phyloP scores from a whole-genome alignment of 2,797 vertebrate species.

The Micropoecilia bifurca region DNA sequence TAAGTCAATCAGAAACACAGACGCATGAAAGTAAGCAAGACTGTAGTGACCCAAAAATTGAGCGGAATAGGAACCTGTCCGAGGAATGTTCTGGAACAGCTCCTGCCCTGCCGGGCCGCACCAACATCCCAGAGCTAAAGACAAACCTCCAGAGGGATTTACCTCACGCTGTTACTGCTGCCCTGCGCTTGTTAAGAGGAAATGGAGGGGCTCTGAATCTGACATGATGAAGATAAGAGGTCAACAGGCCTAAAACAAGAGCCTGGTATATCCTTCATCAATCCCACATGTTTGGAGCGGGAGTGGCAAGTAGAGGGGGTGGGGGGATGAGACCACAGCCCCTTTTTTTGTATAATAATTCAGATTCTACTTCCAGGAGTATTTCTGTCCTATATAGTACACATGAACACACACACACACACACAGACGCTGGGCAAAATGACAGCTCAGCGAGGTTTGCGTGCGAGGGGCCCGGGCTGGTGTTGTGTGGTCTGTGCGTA shows the following conservation, averaged over 20 bases:
- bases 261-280: conserved; percentile 83
- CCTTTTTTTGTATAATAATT: conserved; percentile 45
- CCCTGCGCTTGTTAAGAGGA: conserved; percentile 68
- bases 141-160: conserved; percentile 60
- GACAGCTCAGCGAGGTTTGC: conserved; percentile 79
- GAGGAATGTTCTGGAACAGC: conserved; percentile 11
- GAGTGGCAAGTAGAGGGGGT: conserved; percentile 28
- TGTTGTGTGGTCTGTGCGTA: conserved; percentile 80
- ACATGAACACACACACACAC: conserved; percentile 55
- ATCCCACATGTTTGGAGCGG: conserved; percentile 79
- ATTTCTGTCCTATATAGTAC: conserved; percentile 61
- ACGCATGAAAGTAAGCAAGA: not conserved
- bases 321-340: conserved; percentile 39
- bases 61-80: conserved; percentile 26
- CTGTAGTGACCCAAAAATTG: conserved; percentile 28
- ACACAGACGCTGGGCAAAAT: conserved; percentile 65
- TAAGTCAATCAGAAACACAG: not conserved
- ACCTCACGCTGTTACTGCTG: conserved; percentile 53
- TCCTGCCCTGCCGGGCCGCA: conserved; percentile 13
- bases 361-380: conserved; percentile 62
- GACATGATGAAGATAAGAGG: conserved; percentile 83
- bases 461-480: conserved; percentile 76
- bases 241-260: conserved; percentile 86
- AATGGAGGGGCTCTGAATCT: conserved; percentile 59
- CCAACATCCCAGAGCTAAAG: conserved; percentile 45